phyloP scores from a whole-genome alignment of 2,888 invertebrate species.

The Pherbina coryleti region DNA sequence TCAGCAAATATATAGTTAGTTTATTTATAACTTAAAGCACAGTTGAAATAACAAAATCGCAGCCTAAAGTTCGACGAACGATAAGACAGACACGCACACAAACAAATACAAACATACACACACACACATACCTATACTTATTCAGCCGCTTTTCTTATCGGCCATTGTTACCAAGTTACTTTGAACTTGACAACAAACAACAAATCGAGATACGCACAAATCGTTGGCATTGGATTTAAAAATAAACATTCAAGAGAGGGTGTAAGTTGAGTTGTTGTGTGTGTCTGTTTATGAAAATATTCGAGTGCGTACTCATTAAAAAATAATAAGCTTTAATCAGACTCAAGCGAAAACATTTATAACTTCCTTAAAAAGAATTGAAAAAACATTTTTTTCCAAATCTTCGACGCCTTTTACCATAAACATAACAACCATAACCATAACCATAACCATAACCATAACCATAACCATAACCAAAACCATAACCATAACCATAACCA shows the following conservation, averaged over 20 bases:
- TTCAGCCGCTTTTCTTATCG: conserved; percentile 14
- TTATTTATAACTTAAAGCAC: neutral
- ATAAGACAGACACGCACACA: conserved; percentile 22
- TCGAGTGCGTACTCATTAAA: neutral
- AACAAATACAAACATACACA: neutral
- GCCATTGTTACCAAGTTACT: conserved; percentile 31
- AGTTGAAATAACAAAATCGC: neutral
- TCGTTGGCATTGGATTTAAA: conserved; percentile 6
- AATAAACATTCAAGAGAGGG: neutral
- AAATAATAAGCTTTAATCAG: neutral
- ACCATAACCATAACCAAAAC: too few relatives aligned
- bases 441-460: too few relatives aligned
- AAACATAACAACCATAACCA: too few relatives aligned
- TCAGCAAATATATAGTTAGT: neutral
- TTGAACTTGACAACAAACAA: conserved; percentile 42
- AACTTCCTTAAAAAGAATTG: too few relatives aligned
- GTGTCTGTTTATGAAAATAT: conserved; percentile 6
- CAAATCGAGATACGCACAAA: conserved; percentile 17
- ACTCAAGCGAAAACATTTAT: neutral
- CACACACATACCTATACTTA: neutral
- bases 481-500: too few relatives aligned
- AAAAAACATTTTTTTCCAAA: too few relatives aligned
- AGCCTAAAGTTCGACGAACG: conserved; percentile 27
- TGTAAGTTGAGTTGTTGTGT: neutral
- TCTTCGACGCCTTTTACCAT: too few relatives aligned